Conservation (phyloP, 2,797 vertebrate genomes). For the Danio albolineatus region DNA sequence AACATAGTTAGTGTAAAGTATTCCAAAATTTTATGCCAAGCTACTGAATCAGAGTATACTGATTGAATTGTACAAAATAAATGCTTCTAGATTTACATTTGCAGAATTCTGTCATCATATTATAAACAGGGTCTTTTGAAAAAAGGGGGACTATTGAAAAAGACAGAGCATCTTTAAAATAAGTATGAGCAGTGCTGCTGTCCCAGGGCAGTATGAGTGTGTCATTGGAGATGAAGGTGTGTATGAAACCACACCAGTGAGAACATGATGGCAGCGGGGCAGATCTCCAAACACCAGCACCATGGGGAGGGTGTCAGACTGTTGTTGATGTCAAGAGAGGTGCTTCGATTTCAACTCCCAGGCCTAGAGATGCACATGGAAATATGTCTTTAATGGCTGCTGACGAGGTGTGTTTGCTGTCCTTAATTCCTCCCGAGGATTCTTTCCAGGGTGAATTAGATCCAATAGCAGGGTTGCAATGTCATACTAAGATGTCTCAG, state of each 20-base stretch:
- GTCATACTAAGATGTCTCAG: slow-evolving; percentile 47
- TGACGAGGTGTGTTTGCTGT: slow-evolving; percentile 72
- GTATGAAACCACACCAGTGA: slow-evolving; percentile 45
- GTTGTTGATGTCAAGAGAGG: slow-evolving; percentile 60
- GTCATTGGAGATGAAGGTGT: slow-evolving; percentile 50
- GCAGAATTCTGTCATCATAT: too few relatives aligned
- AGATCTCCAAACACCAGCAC: slow-evolving; percentile 35
- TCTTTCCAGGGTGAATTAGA: slow-evolving; percentile 71
- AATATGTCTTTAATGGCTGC: slow-evolving; percentile 72
- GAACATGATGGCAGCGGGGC: slow-evolving; percentile 45
- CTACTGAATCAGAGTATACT: too few relatives aligned
- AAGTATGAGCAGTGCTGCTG: not conserved
- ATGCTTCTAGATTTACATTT: too few relatives aligned
- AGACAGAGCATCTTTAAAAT: not conserved
- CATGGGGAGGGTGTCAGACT: slow-evolving; percentile 31
- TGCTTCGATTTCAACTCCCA: slow-evolving; percentile 58
- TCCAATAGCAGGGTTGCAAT: slow-evolving; percentile 50
- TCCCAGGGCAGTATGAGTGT: slow-evolving; percentile 39
- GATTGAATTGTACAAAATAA: too few relatives aligned
- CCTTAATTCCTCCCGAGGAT: slow-evolving; percentile 68
- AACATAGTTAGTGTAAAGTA: too few relatives aligned
- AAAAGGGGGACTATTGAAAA: too few relatives aligned
- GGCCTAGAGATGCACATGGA: slow-evolving; percentile 60
- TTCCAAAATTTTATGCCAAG: too few relatives aligned
- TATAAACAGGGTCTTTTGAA: too few relatives aligned